Evolutionary conservation across 2,888 invertebrate species (phyloP), one percentile per base, ranked within the genome.

Genomic region (Lasioglossum vierecki): DNA sequence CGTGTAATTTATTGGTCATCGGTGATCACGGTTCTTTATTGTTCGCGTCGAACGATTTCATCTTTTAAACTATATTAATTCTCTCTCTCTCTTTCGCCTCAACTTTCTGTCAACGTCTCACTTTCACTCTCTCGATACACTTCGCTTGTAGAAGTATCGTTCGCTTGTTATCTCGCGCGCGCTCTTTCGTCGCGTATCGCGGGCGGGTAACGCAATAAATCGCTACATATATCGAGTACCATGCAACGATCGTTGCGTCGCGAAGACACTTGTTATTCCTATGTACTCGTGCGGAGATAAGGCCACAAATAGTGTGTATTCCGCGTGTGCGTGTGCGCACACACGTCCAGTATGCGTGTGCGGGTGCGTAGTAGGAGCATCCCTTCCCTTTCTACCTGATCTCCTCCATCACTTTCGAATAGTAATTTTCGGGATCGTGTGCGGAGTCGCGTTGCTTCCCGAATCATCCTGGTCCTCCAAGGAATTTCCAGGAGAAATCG

Each of bases 251-350:
- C 89, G 83, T 86, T 88, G 82, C 68, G 70, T 75, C 84, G 79
- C 77, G n/a, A 89, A 91, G 88, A 89, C 91, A 91, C 88, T 91
- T 89, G 90, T 91, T 90, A 88, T 85, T 88, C 84, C 87, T 91
- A 90, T 84, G 89, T 90, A 92, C 88, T 92, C 91, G 88, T 92
- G 89, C 91, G 89, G 88, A 92, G 88, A 92, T 93, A 93, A 94
- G 94, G 93, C 93, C 93, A 93, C 93, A 90, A 89, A 90, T 89
- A 89, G 85, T 87, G 86, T 88, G 26, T 63, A 11, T 82, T 80
- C 84, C 87, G 84, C 83, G 88, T 88, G 84, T 88, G 89, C 88
- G 87, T 88, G 71, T 60, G 46, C 83, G 87, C 88, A 85, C 89
- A 88, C 84, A 82, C 81, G 72, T 79, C 81, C 76, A 49, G 68